phyloP scores from a whole-genome alignment of 2,113 vertebrate genomes.

The Montifringilla adamsi region DNA sequence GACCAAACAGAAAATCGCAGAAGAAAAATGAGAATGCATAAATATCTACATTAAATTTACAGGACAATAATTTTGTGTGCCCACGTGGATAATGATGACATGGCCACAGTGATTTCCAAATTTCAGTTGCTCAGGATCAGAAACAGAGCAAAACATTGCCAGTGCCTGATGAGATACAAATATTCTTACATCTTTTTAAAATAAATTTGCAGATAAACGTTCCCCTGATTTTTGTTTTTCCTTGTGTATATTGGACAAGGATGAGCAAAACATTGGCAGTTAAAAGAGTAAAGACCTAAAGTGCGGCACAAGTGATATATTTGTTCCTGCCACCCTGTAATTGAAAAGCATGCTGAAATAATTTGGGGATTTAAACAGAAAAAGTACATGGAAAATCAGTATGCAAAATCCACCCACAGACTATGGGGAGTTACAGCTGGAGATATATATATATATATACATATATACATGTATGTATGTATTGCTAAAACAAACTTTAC shows the following conservation, averaged over 20 bases:
- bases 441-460: neutral
- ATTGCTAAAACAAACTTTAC: neutral
- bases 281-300: neutral
- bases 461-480: no score
- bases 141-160: neutral
- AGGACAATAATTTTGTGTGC: neutral
- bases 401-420: neutral
- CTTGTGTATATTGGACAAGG: neutral
- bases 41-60: neutral
- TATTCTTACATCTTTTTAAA: neutral
- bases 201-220: neutral
- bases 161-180: neutral
- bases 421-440: neutral
- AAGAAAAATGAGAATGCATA: neutral
- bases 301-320: neutral
- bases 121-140: neutral
- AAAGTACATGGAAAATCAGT: neutral
- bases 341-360: neutral
- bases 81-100: neutral
- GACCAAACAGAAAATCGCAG: neutral
- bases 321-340: neutral
- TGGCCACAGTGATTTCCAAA: neutral
- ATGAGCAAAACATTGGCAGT: neutral
- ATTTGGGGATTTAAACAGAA: neutral
- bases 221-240: rapidly evolving